Percentiles rank a stretch among this genome's conserved stretches.
These are phyloP conservation scores for Drosophila gunungcola DNA, from an alignment of 1,140 invertebrate genomes.

Conservation along the genomic window DNA sequence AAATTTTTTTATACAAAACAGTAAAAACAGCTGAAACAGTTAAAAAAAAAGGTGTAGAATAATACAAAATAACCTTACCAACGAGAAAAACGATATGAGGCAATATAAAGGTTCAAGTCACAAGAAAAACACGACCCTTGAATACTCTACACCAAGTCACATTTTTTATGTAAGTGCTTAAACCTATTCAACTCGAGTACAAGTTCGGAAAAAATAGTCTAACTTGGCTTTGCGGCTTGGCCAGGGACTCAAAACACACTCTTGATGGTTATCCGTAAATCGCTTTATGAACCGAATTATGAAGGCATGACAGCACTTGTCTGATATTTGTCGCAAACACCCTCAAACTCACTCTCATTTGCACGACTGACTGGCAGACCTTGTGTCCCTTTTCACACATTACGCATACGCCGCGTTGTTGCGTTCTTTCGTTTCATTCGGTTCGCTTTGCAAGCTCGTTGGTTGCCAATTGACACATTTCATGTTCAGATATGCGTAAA, in stretches of 20 bases:
- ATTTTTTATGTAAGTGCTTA: not conserved
- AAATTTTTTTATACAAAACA: not conserved
- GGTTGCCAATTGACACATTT: constrained; percentile 78
- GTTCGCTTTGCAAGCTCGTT: constrained; percentile 54
- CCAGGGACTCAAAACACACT: constrained; percentile 2
- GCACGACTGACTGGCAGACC: constrained; percentile 25
- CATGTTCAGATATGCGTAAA: constrained; percentile 81
- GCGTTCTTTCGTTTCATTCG: constrained; percentile 7
- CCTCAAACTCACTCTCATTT: constrained; percentile 9
- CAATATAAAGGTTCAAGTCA: too few species aligned
- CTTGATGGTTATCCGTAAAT: constrained; percentile 18
- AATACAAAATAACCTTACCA: not conserved
- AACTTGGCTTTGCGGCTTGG: constrained; percentile 26
- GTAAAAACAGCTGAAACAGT: too few species aligned
- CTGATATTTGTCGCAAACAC: constrained; percentile 30
- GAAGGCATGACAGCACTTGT: constrained; percentile 49
- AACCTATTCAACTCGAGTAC: constrained; percentile 1
- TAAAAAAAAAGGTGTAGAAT: not conserved
- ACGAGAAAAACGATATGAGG: too few species aligned
- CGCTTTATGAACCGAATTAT: constrained; percentile 54
- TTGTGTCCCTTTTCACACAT: constrained; percentile 66
- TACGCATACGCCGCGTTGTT: constrained; percentile 66
- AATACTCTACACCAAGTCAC: not conserved
- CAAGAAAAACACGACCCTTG: not conserved
- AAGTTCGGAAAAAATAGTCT: not conserved